Percentiles rank a stretch among this genome's conserved stretches.
Evolutionary conservation across 92 coral and sea anemone species (phyloP).

Genomic region (Epizoanthus scotinus): DNA sequence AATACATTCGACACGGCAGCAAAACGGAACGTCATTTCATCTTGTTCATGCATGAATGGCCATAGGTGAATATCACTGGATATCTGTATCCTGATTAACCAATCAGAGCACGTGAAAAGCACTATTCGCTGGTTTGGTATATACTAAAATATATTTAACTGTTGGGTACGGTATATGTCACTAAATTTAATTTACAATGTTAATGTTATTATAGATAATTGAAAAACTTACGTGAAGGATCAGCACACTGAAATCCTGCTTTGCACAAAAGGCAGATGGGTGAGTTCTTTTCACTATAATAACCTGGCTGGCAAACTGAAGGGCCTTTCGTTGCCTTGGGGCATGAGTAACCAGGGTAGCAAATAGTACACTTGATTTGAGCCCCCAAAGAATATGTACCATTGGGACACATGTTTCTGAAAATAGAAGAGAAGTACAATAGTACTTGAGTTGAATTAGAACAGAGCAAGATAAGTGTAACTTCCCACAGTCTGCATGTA

Average conservation of each 20-base stretch:
- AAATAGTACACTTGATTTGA: slow-evolving; percentile 80
- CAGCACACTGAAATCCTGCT: slow-evolving; percentile 95
- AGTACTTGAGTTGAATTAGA: too few species aligned
- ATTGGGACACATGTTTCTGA: slow-evolving; percentile 88
- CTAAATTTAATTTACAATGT: background rate
- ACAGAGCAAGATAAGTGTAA: too few species aligned
- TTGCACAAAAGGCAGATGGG: slow-evolving; percentile 76
- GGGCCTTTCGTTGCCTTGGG: slow-evolving; percentile 79
- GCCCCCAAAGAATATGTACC: slow-evolving; percentile 98
- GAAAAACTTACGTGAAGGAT: slow-evolving; percentile 85
- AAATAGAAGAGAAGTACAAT: background rate
- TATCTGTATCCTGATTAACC: too few species aligned
- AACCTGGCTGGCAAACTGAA: slow-evolving; percentile 72
- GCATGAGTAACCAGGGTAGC: slow-evolving; percentile 86
- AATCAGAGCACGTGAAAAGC: too few species aligned
- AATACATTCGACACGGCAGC: too few species aligned
- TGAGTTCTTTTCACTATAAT: slow-evolving; percentile 89
- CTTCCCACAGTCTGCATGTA: too few species aligned
- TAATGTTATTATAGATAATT: too few species aligned
- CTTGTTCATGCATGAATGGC: too few species aligned
- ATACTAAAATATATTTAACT: background rate
- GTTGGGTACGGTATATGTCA: background rate
- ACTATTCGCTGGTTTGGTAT: too few species aligned
- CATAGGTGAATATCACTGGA: too few species aligned
- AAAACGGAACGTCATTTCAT: too few species aligned